Evolutionary conservation across 2,888 invertebrate species (phyloP), one percentile per base, ranked within the genome.

Genomic region (Philonicus albiceps): DNA sequence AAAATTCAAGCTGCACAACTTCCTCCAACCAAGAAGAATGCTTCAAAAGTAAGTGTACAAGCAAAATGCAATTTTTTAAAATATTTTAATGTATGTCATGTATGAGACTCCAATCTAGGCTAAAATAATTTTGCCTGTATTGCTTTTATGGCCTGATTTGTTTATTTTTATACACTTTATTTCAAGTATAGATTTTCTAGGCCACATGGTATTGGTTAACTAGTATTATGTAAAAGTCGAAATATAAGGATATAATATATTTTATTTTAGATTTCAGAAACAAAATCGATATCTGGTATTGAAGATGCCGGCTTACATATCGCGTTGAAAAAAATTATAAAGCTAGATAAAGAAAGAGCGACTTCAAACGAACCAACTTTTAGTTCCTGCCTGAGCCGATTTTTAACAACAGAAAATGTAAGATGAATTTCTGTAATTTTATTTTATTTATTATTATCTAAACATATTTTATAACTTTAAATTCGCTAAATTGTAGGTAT

Each of bases 251-350:
- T 49, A 5, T n/a, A 3, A n/a, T 5, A n/a, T 19, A 19, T 49
- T 49, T 49, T 49, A n/a, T 19, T 43, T 43, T 64, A 64, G 64
- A 22, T 64, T 22, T 27, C 64, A 11, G 64, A 27, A 64, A 3
- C 22, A 7, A 64, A 31, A 74, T n/a, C 11, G 3, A 8, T 74
- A 16, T 81, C 88, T 0, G 95, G 95, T 0, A 93, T 97, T 16
- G 97, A 97, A 92, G 95, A 96, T 90, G 93, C 96, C 0, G 97
- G 96, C 11, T 93, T 96, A 87, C 96, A 97, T 91, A 94, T 95
- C 93, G 94, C 94, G 87, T 91, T 97, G 43, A 97, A 96, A 90
- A 96, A 96, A 91, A 92, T 97, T 16, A 94, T 96, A 16, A 93
- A 94, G 86, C 91, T 94, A 85, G 96, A 96, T 90, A 94, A 94